These are phyloP conservation scores for Sorex maritimensis DNA, from an alignment of 2,797 vertebrate species.

Conservation along the genomic window DNA sequence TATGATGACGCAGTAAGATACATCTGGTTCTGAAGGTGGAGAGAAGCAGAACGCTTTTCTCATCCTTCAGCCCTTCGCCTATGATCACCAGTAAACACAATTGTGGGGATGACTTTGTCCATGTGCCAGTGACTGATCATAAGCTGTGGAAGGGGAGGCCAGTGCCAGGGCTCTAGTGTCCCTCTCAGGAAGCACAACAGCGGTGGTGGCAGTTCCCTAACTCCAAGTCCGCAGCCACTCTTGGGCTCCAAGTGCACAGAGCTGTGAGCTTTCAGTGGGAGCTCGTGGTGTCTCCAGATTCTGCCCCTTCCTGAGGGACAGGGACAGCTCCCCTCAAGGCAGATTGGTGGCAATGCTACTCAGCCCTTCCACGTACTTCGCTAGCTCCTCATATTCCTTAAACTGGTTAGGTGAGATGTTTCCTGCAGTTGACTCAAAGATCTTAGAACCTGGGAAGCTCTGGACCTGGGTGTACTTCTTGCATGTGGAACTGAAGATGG, in stretches of 20 bases:
- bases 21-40: neutral
- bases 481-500: conserved; percentile 3
- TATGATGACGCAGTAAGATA: neutral
- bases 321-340: neutral
- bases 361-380: neutral
- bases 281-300: neutral
- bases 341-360: neutral
- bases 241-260: too few relatives aligned
- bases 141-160: neutral
- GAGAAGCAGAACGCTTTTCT: neutral
- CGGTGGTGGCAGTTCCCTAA: neutral
- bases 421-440: conserved; percentile 31
- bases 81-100: neutral
- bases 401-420: conserved; percentile 44
- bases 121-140: neutral
- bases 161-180: neutral
- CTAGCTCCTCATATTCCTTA: neutral
- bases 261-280: too few relatives aligned
- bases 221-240: neutral
- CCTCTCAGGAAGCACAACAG: neutral
- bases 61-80: too few relatives aligned
- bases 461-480: neutral
- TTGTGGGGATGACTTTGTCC: neutral
- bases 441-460: neutral
- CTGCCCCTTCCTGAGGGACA: neutral